Evolutionary conservation across 2,113 vertebrate species (phyloP).

Genomic region (Cettia cetti): DNA sequence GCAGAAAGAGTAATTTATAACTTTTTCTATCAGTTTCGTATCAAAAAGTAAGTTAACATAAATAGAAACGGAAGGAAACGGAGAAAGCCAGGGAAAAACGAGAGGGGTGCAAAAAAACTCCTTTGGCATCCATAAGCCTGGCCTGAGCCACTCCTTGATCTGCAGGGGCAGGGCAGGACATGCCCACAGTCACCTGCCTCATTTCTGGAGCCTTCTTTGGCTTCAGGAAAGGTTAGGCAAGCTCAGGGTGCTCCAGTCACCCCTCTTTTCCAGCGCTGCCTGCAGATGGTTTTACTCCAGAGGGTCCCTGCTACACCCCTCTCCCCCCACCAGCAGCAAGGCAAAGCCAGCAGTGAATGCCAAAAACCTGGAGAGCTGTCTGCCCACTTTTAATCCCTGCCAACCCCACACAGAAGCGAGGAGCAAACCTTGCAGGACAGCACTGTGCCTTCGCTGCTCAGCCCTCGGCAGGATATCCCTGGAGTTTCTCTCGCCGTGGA

Average conservation of each 20-base stretch:
- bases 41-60: not conserved
- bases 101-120: fast-evolving
- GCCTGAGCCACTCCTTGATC: not conserved
- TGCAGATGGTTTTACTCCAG: not conserved
- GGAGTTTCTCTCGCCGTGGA: fast-evolving
- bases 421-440: constrained; percentile 2
- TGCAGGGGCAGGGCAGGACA: not conserved
- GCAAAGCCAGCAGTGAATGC: fast-evolving
- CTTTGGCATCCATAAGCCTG: not conserved
- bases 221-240: not conserved
- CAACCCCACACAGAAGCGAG: not conserved
- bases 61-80: not conserved
- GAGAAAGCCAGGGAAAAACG: not conserved
- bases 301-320: not conserved
- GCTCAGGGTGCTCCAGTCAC: not conserved
- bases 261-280: fast-evolving
- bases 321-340: not conserved
- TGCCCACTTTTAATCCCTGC: not conserved
- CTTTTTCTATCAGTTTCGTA: not conserved
- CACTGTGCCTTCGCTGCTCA: not conserved
- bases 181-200: fast-evolving
- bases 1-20: not conserved
- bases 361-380: not conserved
- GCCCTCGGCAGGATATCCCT: not conserved
- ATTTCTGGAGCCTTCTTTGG: not conserved